Percentiles rank a stretch among this genome's conserved stretches.
Evolutionary conservation across 1,140 invertebrate species (phyloP).

Genomic region (Drosophila mauritiana): DNA sequence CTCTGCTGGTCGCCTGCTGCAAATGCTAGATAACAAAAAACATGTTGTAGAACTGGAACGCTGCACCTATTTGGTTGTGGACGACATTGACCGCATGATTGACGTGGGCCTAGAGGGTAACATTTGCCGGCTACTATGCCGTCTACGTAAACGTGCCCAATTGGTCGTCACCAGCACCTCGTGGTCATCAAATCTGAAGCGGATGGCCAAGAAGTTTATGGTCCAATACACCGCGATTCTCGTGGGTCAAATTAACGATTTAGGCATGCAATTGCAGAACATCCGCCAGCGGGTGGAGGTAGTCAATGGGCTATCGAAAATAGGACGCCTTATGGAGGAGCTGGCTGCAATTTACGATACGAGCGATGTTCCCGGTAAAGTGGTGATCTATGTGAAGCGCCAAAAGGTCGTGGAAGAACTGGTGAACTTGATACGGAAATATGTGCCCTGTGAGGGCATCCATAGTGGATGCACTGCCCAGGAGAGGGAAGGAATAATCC

Average conservation of each 20-base stretch:
- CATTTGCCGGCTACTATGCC: background rate
- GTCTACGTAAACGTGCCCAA: slow-evolving; percentile 94
- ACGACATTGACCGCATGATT: slow-evolving; percentile 98
- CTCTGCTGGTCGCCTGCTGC: slow-evolving; percentile 96
- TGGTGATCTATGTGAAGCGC: slow-evolving; percentile 19
- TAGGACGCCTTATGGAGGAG: background rate
- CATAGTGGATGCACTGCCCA: slow-evolving; percentile 97
- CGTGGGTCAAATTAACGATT: background rate
- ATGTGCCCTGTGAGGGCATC: slow-evolving; percentile 91
- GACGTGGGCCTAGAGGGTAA: slow-evolving; percentile 98
- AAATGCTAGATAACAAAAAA: slow-evolving; percentile 94
- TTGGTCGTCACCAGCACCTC: slow-evolving; percentile 96
- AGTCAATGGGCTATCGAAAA: background rate
- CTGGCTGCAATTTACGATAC: slow-evolving; percentile 18
- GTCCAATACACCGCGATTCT: slow-evolving; percentile 1
- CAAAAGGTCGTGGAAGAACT: slow-evolving; percentile 4
- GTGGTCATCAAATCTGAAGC: slow-evolving; percentile 96
- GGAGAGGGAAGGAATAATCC: slow-evolving; percentile 95
- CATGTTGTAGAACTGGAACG: slow-evolving; percentile 90
- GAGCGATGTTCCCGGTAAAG: slow-evolving; percentile 5
- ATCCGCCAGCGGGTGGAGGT: slow-evolving; percentile 6
- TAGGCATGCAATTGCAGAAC: background rate
- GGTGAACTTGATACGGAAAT: background rate
- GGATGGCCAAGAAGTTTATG: slow-evolving; percentile 10
- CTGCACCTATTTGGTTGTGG: slow-evolving; percentile 96